Base-by-base conservation (phyloP, 2,888 invertebrate species). In the Prionchulus punctatus region DNA sequence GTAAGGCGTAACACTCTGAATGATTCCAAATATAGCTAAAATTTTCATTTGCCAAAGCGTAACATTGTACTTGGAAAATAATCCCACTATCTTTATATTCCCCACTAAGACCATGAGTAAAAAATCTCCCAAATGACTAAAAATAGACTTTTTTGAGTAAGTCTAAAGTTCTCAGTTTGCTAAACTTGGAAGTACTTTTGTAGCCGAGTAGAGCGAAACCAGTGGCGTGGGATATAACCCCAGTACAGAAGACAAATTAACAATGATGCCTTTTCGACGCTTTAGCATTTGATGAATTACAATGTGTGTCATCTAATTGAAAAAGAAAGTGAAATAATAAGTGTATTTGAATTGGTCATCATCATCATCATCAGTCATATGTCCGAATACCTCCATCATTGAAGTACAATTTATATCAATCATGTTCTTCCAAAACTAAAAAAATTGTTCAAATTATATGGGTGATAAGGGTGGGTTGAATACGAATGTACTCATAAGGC, bases 211-310 rank as follows among this genome's bases (percentile, higher is more conserved):
- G 0, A 89, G 81, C 12, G 84, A 78, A 30, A 91, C 75, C 61
- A 91, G 72, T 0, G 91, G 89, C 63, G 83, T 82, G 0, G 90
- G 87, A 59, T 84, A 81, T 4, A 80, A 76, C 0, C 84, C 85
- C 0, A 88, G 80, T 0, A 82, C 81, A 0, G 94, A 94, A 0
- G 90, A 83, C 23, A 96, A 75, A 72, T 94, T 96, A 61, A 96
- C 82, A 55, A 96, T 78, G 0, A 89, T 82, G 0, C 94, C 94
- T 62, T 81, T 81, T 48, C 78, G 79, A 48, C 86, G 77, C 61
- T 82, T 80, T 53, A 83, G 81, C 89, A 91, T 89, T 18, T 79
- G 80, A 0, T 90, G 88, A 70, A 96, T 73, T 1, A 90, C 79
- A 12, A 91, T 75, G 43, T 82, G 81, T 21, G 86, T 85, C 85